These are phyloP conservation scores for Paramisgurnus dabryanus DNA, from an alignment of 2,113 vertebrate species.

Conservation along the genomic window DNA sequence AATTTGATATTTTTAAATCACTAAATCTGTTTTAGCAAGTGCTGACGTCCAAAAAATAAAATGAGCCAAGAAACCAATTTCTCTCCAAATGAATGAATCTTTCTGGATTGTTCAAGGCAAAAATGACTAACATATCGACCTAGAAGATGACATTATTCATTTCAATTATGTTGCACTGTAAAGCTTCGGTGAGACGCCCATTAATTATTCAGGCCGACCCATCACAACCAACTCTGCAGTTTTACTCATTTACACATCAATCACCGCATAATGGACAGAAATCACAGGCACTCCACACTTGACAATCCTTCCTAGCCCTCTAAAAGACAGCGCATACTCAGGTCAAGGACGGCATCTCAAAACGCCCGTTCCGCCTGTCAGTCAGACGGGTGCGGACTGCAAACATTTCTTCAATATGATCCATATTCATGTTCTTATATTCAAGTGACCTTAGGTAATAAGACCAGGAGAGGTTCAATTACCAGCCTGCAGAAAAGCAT, in stretches of 20 bases:
- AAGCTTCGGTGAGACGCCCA: neutral
- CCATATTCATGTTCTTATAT: conserved; percentile 49
- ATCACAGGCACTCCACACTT: conserved; percentile 16
- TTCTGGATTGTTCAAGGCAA: neutral
- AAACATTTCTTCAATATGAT: conserved; percentile 38
- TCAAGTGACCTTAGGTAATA: conserved; percentile 42
- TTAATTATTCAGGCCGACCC: neutral
- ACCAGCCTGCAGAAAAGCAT: conserved; percentile 24
- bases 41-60: neutral
- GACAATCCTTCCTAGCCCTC: neutral
- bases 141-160: neutral
- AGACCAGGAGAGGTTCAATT: conserved; percentile 41
- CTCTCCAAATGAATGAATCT: neutral
- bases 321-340: conserved; percentile 23
- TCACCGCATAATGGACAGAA: neutral
- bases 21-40: too few relatives aligned
- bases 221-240: neutral
- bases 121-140: neutral
- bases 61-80: neutral
- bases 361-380: conserved; percentile 34
- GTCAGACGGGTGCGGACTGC: conserved; percentile 14
- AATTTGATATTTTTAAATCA: too few relatives aligned
- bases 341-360: conserved; percentile 36
- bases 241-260: neutral
- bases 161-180: neutral